A percentile compares a stretch with the other conserved stretches of the same genome.
Conservation (phyloP, 2,113 vertebrate genomes). For the Crotalus viridis region DNA sequence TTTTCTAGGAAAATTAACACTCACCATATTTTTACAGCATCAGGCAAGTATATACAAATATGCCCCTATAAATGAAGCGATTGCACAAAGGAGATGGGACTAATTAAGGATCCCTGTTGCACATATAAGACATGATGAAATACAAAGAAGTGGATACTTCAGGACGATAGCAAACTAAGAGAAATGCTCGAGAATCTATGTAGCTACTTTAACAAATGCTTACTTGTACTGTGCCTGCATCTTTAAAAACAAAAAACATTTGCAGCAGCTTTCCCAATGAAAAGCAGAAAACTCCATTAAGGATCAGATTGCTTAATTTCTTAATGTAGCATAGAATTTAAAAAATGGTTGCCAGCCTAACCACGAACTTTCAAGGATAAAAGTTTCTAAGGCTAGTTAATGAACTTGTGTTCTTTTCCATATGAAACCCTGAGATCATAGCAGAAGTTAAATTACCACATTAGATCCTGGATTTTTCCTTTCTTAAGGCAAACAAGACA, state of each 20-base stretch:
- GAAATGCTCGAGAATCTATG: not conserved
- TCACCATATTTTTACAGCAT: not conserved
- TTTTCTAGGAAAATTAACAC: not conserved
- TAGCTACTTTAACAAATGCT: not conserved
- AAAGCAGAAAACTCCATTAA: slow-evolving; percentile 39
- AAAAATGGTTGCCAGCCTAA: slow-evolving; percentile 23
- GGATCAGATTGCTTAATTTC: slow-evolving; percentile 34
- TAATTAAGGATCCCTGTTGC: not conserved
- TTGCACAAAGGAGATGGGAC: not conserved
- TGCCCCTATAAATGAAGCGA: too few relatives aligned
- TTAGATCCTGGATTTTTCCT: not conserved
- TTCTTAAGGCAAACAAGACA: slow-evolving; percentile 25
- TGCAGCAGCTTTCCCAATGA: slow-evolving; percentile 23
- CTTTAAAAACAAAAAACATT: not conserved
- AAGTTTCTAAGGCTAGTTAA: slow-evolving; percentile 35
- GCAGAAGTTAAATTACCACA: slow-evolving; percentile 48
- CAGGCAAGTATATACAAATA: not conserved
- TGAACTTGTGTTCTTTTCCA: slow-evolving; percentile 44
- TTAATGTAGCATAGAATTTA: slow-evolving; percentile 18
- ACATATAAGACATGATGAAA: not conserved
- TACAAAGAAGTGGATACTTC: not conserved
- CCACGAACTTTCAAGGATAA: slow-evolving; percentile 18
- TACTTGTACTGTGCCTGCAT: not conserved
- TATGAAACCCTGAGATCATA: slow-evolving; percentile 36
- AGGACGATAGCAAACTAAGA: not conserved